Percentiles rank a stretch among this genome's conserved stretches.
Evolutionary conservation across 2,797 vertebrate genomes (phyloP).

Genomic region (Bradypodion ventrale): DNA sequence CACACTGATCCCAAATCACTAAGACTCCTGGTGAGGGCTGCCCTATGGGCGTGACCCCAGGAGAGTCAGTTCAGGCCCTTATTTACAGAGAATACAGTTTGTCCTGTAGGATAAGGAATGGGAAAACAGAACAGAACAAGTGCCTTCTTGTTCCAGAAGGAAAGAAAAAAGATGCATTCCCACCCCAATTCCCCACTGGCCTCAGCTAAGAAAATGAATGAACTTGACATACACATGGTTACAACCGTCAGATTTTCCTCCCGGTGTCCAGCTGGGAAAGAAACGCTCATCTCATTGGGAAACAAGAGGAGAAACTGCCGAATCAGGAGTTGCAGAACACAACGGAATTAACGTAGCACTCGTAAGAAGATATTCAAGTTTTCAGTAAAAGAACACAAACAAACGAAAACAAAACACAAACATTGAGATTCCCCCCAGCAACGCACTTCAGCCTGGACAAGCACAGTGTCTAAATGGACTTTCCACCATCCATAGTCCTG

Average conservation of each 20-base stretch:
- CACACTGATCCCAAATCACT: neutral
- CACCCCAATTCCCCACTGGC: constrained; percentile 25
- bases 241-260: constrained; percentile 62
- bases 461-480: constrained; percentile 45
- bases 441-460: constrained; percentile 59
- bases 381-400: constrained; percentile 42
- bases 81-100: constrained; percentile 74
- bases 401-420: neutral
- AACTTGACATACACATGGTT: constrained; percentile 50
- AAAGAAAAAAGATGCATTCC: constrained; percentile 50
- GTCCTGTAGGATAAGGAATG: constrained; percentile 67
- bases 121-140: constrained; percentile 42
- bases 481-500: constrained; percentile 14
- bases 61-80: constrained; percentile 56
- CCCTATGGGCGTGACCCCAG: neutral
- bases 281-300: constrained; percentile 50
- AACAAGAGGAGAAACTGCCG: constrained; percentile 53
- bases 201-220: constrained; percentile 50
- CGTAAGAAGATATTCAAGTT: constrained; percentile 36
- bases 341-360: constrained; percentile 24
- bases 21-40: neutral
- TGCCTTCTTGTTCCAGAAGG: constrained; percentile 25
- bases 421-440: constrained; percentile 36
- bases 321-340: constrained; percentile 23
- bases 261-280: constrained; percentile 43